Conservation (phyloP, 1,140 invertebrate genomes). For the Brachionus koreanus region DNA sequence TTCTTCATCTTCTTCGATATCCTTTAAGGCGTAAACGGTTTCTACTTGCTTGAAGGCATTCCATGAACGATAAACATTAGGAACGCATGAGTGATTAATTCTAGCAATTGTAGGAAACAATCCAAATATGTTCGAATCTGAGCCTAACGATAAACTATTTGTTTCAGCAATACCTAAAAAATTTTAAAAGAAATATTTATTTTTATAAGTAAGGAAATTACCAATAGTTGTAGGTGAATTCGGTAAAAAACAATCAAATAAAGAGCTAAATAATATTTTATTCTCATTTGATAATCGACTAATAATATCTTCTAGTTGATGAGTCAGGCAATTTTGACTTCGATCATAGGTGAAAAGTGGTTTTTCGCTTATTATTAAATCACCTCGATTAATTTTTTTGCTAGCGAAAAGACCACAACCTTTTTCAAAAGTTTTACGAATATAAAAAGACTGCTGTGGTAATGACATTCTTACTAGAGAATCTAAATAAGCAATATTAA, state of each 20-base stretch:
- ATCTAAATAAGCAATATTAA: no score
- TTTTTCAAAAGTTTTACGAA: not conserved
- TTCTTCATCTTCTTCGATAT: constrained; percentile 18
- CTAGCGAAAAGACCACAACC: not conserved
- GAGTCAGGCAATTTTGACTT: not conserved
- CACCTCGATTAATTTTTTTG: not conserved
- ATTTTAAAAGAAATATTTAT: not conserved
- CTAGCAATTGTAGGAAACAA: not conserved
- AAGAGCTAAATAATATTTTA: not conserved
- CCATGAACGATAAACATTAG: constrained; percentile 24
- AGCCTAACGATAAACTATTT: constrained; percentile 8
- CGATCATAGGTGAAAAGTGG: not conserved
- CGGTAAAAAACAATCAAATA: constrained; percentile 14
- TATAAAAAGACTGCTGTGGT: not conserved
- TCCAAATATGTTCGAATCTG: not conserved
- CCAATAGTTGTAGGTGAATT: not conserved
- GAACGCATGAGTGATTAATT: constrained; percentile 18
- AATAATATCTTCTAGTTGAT: not conserved
- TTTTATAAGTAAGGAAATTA: not conserved
- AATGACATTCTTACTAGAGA: not conserved
- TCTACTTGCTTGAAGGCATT: not conserved
- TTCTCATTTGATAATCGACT: not conserved
- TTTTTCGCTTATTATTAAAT: constrained; percentile 15
- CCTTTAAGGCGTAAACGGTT: constrained; percentile 15
- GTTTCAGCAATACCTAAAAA: not conserved